phyloP scores from a whole-genome alignment of 2,797 vertebrate species.

The Natrix natrix region DNA sequence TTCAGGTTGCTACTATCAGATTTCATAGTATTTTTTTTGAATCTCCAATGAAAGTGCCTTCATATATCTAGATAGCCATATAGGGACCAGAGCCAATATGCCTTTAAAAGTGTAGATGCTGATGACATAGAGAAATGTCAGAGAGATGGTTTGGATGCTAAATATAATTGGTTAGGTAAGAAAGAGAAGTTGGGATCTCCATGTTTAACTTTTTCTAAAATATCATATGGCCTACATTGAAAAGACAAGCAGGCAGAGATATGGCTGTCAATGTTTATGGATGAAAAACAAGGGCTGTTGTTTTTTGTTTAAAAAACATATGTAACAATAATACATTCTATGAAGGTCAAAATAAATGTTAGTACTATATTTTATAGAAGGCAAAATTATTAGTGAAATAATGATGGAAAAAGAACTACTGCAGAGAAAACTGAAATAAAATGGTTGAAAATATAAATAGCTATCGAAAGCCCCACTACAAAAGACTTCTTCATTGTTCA shows the following conservation, averaged over 20 bases:
- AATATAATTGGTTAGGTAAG: conserved; percentile 31
- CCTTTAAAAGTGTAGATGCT: neutral
- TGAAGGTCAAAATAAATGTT: neutral
- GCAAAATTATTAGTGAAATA: neutral
- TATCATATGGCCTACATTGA: neutral
- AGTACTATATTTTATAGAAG: neutral
- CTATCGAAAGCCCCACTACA: neutral
- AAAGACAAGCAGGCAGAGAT: neutral
- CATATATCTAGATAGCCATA: neutral
- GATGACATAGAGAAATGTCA: conserved; percentile 9
- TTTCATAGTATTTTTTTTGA: neutral
- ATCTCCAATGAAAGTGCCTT: neutral
- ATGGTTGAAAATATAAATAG: neutral
- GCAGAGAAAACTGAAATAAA: neutral
- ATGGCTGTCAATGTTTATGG: neutral
- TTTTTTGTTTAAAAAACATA: neutral
- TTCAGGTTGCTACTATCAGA: neutral
- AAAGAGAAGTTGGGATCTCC: conserved; percentile 8
- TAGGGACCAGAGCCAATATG: neutral
- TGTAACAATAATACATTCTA: neutral
- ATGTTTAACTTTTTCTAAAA: conserved; percentile 22
- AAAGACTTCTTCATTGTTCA: neutral
- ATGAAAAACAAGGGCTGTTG: neutral
- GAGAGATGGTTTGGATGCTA: conserved; percentile 15
- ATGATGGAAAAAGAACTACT: neutral